A percentile compares a stretch with the other conserved stretches of the same genome.
Evolutionary conservation across 2,888 invertebrate genomes (phyloP).

Genomic region (Apodemia mormo): DNA sequence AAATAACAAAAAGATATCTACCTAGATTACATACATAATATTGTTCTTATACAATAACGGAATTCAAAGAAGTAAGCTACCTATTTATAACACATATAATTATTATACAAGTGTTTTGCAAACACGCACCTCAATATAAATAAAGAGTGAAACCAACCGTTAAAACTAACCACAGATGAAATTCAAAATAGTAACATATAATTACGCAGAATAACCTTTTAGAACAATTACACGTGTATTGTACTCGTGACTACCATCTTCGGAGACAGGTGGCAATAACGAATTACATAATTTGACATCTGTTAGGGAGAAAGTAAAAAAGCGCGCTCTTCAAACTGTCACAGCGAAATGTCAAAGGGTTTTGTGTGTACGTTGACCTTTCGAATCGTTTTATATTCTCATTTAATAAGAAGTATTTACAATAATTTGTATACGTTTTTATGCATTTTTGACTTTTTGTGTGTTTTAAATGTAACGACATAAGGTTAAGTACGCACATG

Average conservation of each 20-base stretch:
- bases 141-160: too few relatives aligned
- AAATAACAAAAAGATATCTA: too few relatives aligned
- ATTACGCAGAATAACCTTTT: slow-evolving; percentile 8
- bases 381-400: neutral
- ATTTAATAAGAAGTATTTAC: neutral
- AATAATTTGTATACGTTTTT: neutral
- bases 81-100: too few relatives aligned
- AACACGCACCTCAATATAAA: too few relatives aligned
- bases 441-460: neutral
- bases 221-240: slow-evolving; percentile 6
- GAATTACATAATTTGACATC: slow-evolving; percentile 26
- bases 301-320: slow-evolving; percentile 19
- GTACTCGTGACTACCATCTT: neutral
- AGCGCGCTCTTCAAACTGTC: slow-evolving; percentile 21
- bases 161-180: neutral
- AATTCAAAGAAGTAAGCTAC: too few relatives aligned
- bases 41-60: too few relatives aligned
- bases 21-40: too few relatives aligned
- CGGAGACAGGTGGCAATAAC: slow-evolving; percentile 20
- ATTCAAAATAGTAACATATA: neutral
- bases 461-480: neutral
- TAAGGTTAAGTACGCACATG: neutral
- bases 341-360: slow-evolving; percentile 19
- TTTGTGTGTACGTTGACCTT: neutral
- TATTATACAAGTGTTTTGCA: too few relatives aligned